These are phyloP conservation scores for Garrulus glandarius DNA, from an alignment of 2,797 vertebrate species.

Conservation along the genomic window DNA sequence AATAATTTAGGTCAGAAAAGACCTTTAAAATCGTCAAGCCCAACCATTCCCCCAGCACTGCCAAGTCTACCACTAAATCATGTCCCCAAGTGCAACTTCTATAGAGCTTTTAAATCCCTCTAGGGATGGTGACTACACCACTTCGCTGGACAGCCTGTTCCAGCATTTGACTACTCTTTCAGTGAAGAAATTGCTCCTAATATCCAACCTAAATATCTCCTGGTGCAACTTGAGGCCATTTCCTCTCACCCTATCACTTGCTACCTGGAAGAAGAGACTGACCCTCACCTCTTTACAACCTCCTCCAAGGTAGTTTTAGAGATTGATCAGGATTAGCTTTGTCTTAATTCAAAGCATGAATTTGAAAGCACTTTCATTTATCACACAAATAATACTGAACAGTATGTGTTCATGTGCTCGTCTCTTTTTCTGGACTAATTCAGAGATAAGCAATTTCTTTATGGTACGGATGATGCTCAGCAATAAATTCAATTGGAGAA, in stretches of 20 bases:
- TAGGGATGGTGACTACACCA: neutral
- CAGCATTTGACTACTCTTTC: neutral
- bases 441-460: neutral
- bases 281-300: accelerated
- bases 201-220: neutral
- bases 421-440: neutral
- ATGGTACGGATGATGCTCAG: neutral
- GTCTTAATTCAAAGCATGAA: neutral
- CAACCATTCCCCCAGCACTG: accelerated
- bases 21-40: neutral
- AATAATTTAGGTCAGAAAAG: neutral
- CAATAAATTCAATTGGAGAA: neutral
- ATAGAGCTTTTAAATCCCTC: neutral
- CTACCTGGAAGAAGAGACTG: neutral
- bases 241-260: neutral
- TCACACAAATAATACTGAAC: neutral
- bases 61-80: neutral
- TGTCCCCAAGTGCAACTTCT: neutral
- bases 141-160: neutral
- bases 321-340: neutral
- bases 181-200: neutral
- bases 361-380: neutral
- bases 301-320: neutral
- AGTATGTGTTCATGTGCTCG: neutral
- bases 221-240: neutral